Evolutionary conservation across 2,113 vertebrate genomes (phyloP), one percentile per base, ranked within the genome.

Genomic region (Tachysurus fulvidraco): DNA sequence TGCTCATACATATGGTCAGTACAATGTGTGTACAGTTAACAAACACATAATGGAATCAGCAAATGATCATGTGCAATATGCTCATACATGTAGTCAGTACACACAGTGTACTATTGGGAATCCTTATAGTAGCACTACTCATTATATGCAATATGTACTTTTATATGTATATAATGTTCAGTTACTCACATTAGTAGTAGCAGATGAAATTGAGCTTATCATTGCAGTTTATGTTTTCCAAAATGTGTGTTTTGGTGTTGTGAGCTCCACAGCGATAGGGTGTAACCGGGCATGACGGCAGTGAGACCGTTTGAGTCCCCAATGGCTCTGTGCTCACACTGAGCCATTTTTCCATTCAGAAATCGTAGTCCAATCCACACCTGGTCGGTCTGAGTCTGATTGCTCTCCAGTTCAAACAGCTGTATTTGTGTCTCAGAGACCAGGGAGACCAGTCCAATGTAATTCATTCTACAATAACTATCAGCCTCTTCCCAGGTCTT

Each of bases 131-230:
- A n/a, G n/a, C n/a, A n/a, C n/a, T n/a, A n/a, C n/a, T n/a, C n/a
- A n/a, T n/a, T n/a, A n/a, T n/a, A n/a, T n/a, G n/a, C n/a, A n/a
- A n/a, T n/a, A n/a, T n/a, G n/a, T n/a, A n/a, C n/a, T n/a, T n/a
- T n/a, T n/a, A n/a, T n/a, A n/a, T n/a, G n/a, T n/a, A n/a, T n/a
- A n/a, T n/a, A n/a, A n/a, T n/a, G n/a, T n/a, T n/a, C n/a, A n/a
- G n/a, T n/a, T n/a, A n/a, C 83, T 62, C 54, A 77, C 71, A 5
- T 86, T 65, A 74, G 10, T 2, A 44, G 81, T 85, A 76, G 76
- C 92, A 94, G 62, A 92, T 41, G 79, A 92, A 93, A 83, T 89
- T 90, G 2, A 91, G 87, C 77, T 83, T 89, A 36, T 91, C 87
- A 7, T 36, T 50, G 85, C 94, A 93, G 88, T 93, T 86, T 89